Evolutionary conservation across 1,140 invertebrate genomes (phyloP).

Genomic region (Holcopasites calliopsidis): DNA sequence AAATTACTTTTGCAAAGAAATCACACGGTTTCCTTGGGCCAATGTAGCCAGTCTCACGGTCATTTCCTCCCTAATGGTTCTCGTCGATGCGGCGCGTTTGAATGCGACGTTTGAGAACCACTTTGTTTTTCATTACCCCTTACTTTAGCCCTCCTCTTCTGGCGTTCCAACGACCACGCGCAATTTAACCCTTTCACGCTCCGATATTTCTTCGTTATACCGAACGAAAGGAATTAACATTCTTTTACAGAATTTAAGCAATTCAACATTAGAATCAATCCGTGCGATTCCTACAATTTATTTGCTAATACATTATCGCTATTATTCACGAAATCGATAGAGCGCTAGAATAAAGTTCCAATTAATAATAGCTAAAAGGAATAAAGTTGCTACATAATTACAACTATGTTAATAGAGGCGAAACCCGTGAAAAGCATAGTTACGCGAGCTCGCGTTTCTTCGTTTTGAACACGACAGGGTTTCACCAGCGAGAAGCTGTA

Average conservation of each 20-base stretch:
- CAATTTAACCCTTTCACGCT: neutral
- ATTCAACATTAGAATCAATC: too few species aligned
- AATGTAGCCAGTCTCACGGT: slow-evolving; percentile 31
- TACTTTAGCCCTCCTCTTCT: slow-evolving; percentile 6
- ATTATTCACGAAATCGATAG: too few species aligned
- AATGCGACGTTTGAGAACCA: slow-evolving; percentile 27
- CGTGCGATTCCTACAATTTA: too few species aligned
- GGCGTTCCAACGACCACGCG: neutral
- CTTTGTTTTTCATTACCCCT: slow-evolving; percentile 31
- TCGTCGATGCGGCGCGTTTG: slow-evolving; percentile 10
- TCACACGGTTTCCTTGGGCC: slow-evolving; percentile 27
- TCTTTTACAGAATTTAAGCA: too few species aligned
- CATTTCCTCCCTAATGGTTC: slow-evolving; percentile 48
- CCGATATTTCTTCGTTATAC: too few species aligned
- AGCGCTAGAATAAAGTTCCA: too few species aligned
- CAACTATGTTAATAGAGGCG: slow-evolving; percentile 22
- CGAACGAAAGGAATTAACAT: too few species aligned
- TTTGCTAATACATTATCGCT: too few species aligned
- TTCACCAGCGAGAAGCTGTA: slow-evolving; percentile 36
- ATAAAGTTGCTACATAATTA: neutral
- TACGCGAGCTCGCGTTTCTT: slow-evolving; percentile 43
- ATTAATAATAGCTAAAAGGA: neutral
- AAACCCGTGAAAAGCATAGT: slow-evolving; percentile 20
- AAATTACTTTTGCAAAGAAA: slow-evolving; percentile 52
- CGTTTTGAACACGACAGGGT: slow-evolving; percentile 47